Conservation (phyloP, 2,113 vertebrate species). For the Dascyllus trimaculatus region DNA sequence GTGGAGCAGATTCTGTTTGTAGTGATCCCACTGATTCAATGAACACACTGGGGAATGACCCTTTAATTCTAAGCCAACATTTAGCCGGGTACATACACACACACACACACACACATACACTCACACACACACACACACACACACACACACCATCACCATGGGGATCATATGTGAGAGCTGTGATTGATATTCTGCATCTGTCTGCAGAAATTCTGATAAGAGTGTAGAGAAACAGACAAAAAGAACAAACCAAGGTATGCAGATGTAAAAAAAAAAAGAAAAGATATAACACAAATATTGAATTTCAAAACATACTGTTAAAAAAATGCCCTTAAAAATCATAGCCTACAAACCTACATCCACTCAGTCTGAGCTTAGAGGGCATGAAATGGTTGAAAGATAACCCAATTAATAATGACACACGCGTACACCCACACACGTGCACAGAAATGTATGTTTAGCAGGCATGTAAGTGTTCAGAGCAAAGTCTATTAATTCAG, state of each 20-base stretch:
- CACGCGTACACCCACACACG: slow-evolving; percentile 47
- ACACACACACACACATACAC: slow-evolving; percentile 50
- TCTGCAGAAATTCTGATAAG: slow-evolving; percentile 75
- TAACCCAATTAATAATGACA: slow-evolving; percentile 76
- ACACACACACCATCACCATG: slow-evolving; percentile 50
- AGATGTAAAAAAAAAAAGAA: slow-evolving; percentile 8
- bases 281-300: slow-evolving; percentile 3
- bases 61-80: slow-evolving; percentile 78
- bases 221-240: not conserved
- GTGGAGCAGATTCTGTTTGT: slow-evolving; percentile 33
- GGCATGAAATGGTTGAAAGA: slow-evolving; percentile 73
- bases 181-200: slow-evolving; percentile 74
- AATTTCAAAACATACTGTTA: not conserved
- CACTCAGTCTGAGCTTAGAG: slow-evolving; percentile 42
- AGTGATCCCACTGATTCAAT: slow-evolving; percentile 60
- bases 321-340: not conserved
- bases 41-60: slow-evolving; percentile 68
- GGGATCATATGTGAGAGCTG: slow-evolving; percentile 43
- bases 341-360: slow-evolving; percentile 60
- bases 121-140: slow-evolving; percentile 46
- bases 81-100: slow-evolving; percentile 59
- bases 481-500: slow-evolving; percentile 84
- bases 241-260: slow-evolving; percentile 3
- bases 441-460: slow-evolving; percentile 72
- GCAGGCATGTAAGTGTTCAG: slow-evolving; percentile 81